Base-by-base conservation (phyloP, 2,888 invertebrate species). In the Argyresthia goedartella region DNA sequence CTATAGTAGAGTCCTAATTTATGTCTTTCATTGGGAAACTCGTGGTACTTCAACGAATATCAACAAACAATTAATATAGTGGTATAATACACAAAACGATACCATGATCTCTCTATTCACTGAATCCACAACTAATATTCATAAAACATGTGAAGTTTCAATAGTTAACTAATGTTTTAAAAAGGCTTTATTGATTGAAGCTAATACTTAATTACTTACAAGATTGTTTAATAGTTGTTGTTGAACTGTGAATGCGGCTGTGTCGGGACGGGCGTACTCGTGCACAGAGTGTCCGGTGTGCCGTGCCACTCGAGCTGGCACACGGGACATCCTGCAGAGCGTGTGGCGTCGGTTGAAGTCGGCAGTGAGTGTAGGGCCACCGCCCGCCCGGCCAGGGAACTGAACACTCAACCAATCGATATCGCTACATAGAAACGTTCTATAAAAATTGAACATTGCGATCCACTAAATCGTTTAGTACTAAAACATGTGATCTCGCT, bases 141-240 rank as follows among this genome's bases (percentile, higher is more conserved):
- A 73, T 76, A 80, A 75, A 84, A 80, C 76, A 76, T 73, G 81
- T 81, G 80, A 81, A 81, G 62, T 80, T 80, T 81, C 76, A 81
- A 81, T 81, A 80, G 75, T 76, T 78, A 79, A 81, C 76, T 78
- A 79, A 73, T 64, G 58, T 65, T 80, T 84, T 78, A 76, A 78
- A 84, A 86, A 82, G 84, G 82, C 82, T 84, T 86, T 84, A 82
- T 84, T 77, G 81, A 82, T 81, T 73, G 80, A 86, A 86, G 85
- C 86, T 85, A 85, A 85, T 84, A 84, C 84, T 84, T 81, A 85
- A 81, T 84, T 85, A 86, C 79, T 82, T 82, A 84, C 80, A 81
- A 85, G 85, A 82, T 80, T 77, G 85, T 82, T 76, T 80, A 79
- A 78, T 82, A 82, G 76, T 80, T 74, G 63, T 49, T 49, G 74